Base-by-base conservation (phyloP, 2,888 invertebrate species). In the Callyntrura sp. region DNA sequence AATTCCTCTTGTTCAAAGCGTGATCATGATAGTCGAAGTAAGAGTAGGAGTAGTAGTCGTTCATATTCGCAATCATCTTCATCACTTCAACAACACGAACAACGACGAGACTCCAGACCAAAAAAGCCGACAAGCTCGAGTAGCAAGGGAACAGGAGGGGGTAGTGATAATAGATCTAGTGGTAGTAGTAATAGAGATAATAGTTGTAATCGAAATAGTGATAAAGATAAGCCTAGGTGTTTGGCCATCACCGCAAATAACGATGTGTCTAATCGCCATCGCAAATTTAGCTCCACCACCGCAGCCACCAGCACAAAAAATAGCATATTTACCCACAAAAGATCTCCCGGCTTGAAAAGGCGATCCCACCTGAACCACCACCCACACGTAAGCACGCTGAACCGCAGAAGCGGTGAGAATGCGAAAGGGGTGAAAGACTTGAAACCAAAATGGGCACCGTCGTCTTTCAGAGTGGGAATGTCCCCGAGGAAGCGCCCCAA, bases 1-100 rank as follows among this genome's bases (percentile, higher is more conserved):
- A 68, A 35, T 35, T 35, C 35, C 6, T 35, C 35, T 35, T 35
- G 6, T 68, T 6, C 14, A 43, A 68, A 17, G 68, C 68, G 43
- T 68, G 68, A 68, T 68, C n/a, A 68, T 65, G 65, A 14, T 68
- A 35, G 68, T 43, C 35, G 43, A 14, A 65, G 65, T 12, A 14
- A 9, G 0, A 57, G 17, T 57, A 57, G 57, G 0, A 60, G 60
- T 4, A 60, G 6, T 60, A 20, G 60, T 23, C 60, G 60, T 8
- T 23, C 23, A 20, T 20, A 20, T 4, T 23, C 9, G 20, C 20
- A 60, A 17, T 60, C 60, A 60, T 2, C 8, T 6, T 1, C 17
- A 20, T 5, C n/a, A 6, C 60, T 20, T 20, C 23, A 23, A 8
- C 20, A 4, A 4, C 35, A 35, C 6, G 35, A 20, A 20, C 60